These are phyloP conservation scores for Phalacrocorax brasilianus DNA, from an alignment of 2,113 vertebrate species.

Conservation along the genomic window DNA sequence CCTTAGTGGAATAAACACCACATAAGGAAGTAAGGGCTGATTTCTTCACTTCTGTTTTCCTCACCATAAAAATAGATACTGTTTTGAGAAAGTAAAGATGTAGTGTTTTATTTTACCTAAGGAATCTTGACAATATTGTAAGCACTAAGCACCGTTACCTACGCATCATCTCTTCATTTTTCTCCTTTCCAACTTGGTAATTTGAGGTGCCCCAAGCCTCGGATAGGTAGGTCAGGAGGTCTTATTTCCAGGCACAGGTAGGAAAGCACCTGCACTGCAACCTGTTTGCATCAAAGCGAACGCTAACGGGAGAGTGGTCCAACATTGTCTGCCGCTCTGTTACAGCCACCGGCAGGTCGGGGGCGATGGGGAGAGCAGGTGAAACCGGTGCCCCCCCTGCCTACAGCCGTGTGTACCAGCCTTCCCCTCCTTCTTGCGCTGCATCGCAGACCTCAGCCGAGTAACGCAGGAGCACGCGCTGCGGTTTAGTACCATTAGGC, in stretches of 20 bases:
- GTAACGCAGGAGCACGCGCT: background rate
- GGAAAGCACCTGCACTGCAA: background rate
- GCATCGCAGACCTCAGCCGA: background rate
- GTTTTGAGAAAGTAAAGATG: background rate
- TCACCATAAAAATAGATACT: background rate
- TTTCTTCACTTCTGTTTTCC: background rate
- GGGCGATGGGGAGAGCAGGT: background rate
- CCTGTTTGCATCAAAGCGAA: background rate
- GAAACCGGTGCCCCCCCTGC: background rate
- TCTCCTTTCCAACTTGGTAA: background rate
- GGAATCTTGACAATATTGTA: background rate
- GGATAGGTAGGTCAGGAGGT: background rate
- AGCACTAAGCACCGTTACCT: background rate
- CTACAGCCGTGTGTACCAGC: rapidly evolving
- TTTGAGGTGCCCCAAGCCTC: background rate
- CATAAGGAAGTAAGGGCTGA: background rate
- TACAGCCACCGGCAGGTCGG: background rate
- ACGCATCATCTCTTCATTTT: background rate
- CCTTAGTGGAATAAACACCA: background rate
- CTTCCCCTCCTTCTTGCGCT: background rate
- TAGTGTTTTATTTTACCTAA: background rate
- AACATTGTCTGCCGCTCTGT: no score
- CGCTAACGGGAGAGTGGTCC: background rate
- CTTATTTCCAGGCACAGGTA: background rate
- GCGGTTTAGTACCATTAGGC: background rate